Percentiles rank a stretch among this genome's conserved stretches.
Evolutionary conservation across 2,888 invertebrate species (phyloP).

Genomic region (Timema podura): DNA sequence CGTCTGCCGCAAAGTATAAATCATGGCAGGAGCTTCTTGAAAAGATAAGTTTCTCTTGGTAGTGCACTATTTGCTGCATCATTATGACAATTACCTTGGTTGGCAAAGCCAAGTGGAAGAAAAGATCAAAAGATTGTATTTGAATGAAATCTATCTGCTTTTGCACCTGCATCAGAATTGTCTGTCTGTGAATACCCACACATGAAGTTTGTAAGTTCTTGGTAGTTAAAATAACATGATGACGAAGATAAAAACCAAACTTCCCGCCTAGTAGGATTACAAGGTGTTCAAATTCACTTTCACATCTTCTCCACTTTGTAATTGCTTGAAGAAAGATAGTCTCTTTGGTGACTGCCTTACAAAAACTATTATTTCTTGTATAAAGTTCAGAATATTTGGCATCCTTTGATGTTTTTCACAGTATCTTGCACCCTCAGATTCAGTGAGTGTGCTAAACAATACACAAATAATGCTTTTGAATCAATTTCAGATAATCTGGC

Average conservation of each 20-base stretch:
- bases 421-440: slow-evolving; percentile 2
- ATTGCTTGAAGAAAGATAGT: background rate
- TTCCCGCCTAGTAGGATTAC: background rate
- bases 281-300: background rate
- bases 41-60: background rate
- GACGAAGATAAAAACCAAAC: background rate
- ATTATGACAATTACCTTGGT: background rate
- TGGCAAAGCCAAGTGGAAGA: background rate
- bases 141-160: slow-evolving; percentile 3
- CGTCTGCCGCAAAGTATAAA: background rate
- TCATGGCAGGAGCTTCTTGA: background rate
- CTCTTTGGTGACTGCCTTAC: background rate
- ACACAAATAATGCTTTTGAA: slow-evolving; percentile 5
- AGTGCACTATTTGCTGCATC: background rate
- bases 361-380: slow-evolving; percentile 9
- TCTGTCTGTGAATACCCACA: background rate
- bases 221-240: background rate
- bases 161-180: slow-evolving; percentile 3
- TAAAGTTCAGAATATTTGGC: background rate
- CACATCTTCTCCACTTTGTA: background rate
- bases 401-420: background rate
- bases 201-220: background rate
- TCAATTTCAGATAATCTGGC: background rate
- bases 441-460: background rate
- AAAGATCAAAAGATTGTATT: slow-evolving; percentile 4